Percentiles rank a stretch among this genome's conserved stretches.
Conservation (phyloP, 2,797 vertebrate genomes). For the Micromesistius poutassou region DNA sequence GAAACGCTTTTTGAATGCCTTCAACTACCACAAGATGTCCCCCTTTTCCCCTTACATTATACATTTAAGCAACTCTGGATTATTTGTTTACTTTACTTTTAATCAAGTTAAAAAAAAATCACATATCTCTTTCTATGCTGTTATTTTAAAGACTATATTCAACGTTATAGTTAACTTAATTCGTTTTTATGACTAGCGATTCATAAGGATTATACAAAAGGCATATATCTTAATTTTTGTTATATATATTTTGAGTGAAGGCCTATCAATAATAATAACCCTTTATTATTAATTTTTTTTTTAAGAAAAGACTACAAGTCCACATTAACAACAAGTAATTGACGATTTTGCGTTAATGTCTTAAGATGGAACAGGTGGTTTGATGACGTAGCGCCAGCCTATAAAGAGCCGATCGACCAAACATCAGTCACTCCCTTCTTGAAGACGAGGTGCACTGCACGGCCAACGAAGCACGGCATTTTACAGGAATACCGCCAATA, state of each 20-base stretch:
- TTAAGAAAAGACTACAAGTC: neutral
- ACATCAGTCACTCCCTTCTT: neutral
- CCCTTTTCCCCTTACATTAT: neutral
- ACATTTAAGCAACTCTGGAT: neutral
- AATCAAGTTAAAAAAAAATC: no score
- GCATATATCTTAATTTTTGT: neutral
- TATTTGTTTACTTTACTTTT: neutral
- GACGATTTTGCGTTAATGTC: neutral
- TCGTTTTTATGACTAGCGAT: no score
- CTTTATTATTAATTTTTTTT: no score
- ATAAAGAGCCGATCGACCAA: neutral
- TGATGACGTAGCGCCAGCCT: neutral
- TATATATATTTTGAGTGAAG: no score
- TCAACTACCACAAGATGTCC: neutral
- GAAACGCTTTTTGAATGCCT: neutral
- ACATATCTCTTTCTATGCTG: no score
- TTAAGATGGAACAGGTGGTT: neutral
- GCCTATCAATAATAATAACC: no score
- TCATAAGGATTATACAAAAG: no score
- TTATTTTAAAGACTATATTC: no score
- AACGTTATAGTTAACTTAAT: no score
- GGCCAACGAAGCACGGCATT: neutral
- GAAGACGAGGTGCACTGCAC: neutral
- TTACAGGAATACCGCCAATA: conserved; percentile 8
- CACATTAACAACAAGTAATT: neutral